Evolutionary conservation across 1,140 invertebrate species (phyloP).

Genomic region (Hetaerina americana): DNA sequence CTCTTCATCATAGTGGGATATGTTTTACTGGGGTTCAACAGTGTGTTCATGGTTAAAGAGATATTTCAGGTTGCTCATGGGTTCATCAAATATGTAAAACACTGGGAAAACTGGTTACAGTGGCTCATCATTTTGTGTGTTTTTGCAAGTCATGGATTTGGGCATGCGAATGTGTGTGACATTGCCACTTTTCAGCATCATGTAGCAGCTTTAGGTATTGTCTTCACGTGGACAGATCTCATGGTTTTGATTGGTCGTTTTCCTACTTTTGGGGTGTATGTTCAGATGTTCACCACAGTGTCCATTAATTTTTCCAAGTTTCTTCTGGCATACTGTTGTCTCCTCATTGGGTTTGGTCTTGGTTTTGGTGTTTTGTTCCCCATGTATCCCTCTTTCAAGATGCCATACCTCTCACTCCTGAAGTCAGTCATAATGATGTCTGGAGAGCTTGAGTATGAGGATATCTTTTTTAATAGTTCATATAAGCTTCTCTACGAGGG

Average conservation of each 20-base stretch:
- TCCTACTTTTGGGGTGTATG: conserved; percentile 69
- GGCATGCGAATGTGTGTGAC: neutral
- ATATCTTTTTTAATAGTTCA: conserved; percentile 56
- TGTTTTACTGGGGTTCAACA: conserved; percentile 31
- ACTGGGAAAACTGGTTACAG: conserved; percentile 76
- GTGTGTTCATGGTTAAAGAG: conserved; percentile 40
- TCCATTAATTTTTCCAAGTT: conserved; percentile 74
- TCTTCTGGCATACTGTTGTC: conserved; percentile 60
- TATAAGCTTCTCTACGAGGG: conserved; percentile 34
- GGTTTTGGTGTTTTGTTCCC: conserved; percentile 69
- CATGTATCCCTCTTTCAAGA: conserved; percentile 52
- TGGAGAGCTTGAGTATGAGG: conserved; percentile 72
- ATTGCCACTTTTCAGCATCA: conserved; percentile 45
- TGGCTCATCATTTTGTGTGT: conserved; percentile 57
- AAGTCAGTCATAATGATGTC: conserved; percentile 85
- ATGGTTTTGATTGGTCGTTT: conserved; percentile 74
- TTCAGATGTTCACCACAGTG: conserved; percentile 75
- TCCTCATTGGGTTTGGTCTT: conserved; percentile 62
- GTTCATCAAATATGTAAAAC: conserved; percentile 49
- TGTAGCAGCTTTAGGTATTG: conserved; percentile 59
- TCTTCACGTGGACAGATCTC: conserved; percentile 63
- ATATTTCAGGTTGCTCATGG: conserved; percentile 57
- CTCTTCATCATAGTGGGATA: conserved; percentile 28
- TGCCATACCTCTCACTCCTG: conserved; percentile 37
- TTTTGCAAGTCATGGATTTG: conserved; percentile 27